A percentile compares a stretch with the other conserved stretches of the same genome.
phyloP scores from a whole-genome alignment of 2,888 invertebrate genomes.

The Griposia aprilina region DNA sequence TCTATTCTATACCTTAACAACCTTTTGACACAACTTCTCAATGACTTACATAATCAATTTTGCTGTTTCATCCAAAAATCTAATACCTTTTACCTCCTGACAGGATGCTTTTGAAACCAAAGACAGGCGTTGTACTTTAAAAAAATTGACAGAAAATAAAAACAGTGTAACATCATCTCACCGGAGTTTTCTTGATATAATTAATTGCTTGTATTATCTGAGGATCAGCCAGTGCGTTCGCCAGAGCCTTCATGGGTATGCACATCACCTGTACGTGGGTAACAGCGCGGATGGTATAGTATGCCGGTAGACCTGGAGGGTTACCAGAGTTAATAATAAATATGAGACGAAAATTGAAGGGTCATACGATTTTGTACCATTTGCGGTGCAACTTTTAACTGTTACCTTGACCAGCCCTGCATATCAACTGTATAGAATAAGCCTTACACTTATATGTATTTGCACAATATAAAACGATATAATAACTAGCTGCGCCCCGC shows the following conservation, averaged over 20 bases:
- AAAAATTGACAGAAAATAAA: too few species aligned
- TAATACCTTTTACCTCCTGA: too few species aligned
- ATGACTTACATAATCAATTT: not conserved
- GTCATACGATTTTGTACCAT: not conserved
- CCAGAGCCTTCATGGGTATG: slow-evolving; percentile 77
- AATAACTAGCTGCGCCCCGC: too few species aligned
- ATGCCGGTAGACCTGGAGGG: slow-evolving; percentile 79
- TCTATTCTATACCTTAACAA: not conserved
- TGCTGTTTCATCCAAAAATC: not conserved
- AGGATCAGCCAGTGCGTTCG: slow-evolving; percentile 73
- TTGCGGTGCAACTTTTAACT: not conserved
- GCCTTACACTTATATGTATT: not conserved
- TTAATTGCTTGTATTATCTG: slow-evolving; percentile 79
- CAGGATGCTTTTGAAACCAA: not conserved
- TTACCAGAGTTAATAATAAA: not conserved
- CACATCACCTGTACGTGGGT: slow-evolving; percentile 83
- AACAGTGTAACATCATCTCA: slow-evolving; percentile 55
- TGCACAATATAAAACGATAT: not conserved
- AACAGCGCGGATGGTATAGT: slow-evolving; percentile 81
- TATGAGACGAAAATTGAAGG: not conserved
- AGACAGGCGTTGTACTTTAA: too few species aligned
- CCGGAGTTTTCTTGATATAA: slow-evolving; percentile 75
- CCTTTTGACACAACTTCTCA: not conserved
- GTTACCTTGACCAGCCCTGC: not conserved
- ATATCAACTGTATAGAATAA: not conserved